phyloP scores from a whole-genome alignment of 2,888 invertebrate genomes.

The Amitus sp. region DNA sequence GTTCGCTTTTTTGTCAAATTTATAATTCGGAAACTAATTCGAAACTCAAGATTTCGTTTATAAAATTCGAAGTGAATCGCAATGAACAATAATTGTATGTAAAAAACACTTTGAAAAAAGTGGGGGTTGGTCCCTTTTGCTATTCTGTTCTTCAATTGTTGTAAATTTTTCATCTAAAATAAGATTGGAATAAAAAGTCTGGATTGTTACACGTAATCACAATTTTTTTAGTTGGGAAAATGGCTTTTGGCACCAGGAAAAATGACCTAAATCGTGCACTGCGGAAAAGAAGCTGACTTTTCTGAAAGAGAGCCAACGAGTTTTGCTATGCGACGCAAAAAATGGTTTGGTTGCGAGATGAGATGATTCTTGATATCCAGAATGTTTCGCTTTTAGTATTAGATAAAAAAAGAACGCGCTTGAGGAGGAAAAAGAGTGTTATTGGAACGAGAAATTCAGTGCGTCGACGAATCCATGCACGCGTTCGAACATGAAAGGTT shows the following conservation, averaged over 20 bases:
- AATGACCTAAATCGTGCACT: constrained; percentile 2
- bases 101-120: too few species aligned
- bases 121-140: too few species aligned
- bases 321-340: constrained; percentile 34
- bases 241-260: constrained; percentile 2
- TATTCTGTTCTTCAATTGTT: neutral
- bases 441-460: constrained; percentile 26
- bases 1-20: too few species aligned
- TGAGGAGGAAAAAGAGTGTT: constrained; percentile 44
- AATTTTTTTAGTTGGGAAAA: neutral
- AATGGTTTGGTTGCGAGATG: constrained; percentile 20
- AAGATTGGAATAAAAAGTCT: neutral
- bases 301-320: constrained; percentile 3
- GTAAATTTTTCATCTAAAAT: too few species aligned
- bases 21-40: too few species aligned
- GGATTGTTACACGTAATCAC: too few species aligned
- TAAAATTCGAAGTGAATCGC: too few species aligned
- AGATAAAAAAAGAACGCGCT: constrained; percentile 46
- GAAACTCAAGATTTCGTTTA: too few species aligned
- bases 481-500: constrained; percentile 8
- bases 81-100: too few species aligned
- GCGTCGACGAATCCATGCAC: constrained; percentile 13
- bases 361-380: constrained; percentile 30
- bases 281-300: constrained; percentile 3
- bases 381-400: constrained; percentile 43